Evolutionary conservation across 2,113 vertebrate genomes (phyloP), one percentile per base, ranked within the genome.

Genomic region (Macquaria australasica): DNA sequence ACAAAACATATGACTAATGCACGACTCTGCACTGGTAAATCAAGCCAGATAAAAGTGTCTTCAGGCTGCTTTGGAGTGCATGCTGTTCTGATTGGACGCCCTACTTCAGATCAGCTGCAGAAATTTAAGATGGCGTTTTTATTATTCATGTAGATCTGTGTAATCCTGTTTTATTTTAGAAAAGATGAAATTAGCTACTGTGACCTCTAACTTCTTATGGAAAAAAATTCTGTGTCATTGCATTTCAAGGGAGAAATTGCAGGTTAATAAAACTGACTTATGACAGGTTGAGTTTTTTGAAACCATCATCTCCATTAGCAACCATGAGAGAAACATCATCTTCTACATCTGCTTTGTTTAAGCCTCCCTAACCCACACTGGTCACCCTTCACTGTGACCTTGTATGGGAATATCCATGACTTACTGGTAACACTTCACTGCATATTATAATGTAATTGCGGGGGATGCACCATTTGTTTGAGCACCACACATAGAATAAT

Each of bases 361-460:
- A 51, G 37, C 20, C 12, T 8, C 8, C 55, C 23, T 11, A 8
- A 72, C 66, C 28, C n/a, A 37, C 50, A 45, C 50, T 20, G 28
- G 21, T 48, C 45, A 48, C 45, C 45, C 15, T 21, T 43, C 25
- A 45, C 72, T 66, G 20, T 45, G 59, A 34, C 64, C 75, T 77
- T 73, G 28, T 73, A 68, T 9, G 45, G 59, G 14, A 82, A 73
- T 37, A 58, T 53, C 11, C 31, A 8, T 5, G 34, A 71, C 69
- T 74, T 64, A 7, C 45, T 14, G 68, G 6, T 41, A 73, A 48
- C 53, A 16, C 11, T 50, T 74, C 73, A 39, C 60, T 8, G 12
- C 51, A 11, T 34, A 25, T 6, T 76, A 48, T 58, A 72, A 79
- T 79, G 77, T 0, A 60, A 10, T 6, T 1, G 15, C 1, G 20